Evolutionary conservation across 1,140 invertebrate species (phyloP).

Genomic region (Ostrea edulis): DNA sequence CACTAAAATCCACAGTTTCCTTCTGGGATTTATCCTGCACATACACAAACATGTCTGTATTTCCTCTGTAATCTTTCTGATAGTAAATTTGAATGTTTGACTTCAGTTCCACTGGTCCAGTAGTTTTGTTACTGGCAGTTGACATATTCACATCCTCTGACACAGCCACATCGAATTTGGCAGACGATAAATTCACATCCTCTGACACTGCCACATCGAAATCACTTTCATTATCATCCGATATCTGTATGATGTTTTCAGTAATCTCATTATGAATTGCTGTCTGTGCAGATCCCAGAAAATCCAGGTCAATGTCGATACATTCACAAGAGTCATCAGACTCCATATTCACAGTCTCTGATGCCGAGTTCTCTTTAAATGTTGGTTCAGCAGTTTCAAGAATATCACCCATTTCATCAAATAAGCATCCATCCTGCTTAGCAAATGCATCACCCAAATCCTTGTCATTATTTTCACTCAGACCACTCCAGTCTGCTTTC

Average conservation of each 20-base stretch:
- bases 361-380: background rate
- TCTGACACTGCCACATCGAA: no score
- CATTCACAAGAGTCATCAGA: background rate
- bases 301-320: conserved; percentile 1
- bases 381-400: background rate
- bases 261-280: background rate
- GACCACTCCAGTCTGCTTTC: background rate
- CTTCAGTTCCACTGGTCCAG: background rate
- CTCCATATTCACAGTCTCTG: background rate
- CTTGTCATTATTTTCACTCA: background rate
- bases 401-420: conserved; percentile 9
- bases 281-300: background rate
- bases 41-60: background rate
- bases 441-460: background rate
- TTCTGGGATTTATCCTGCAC: background rate
- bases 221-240: background rate
- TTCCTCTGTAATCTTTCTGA: background rate
- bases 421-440: background rate
- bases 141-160: no score
- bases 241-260: background rate
- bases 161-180: no score
- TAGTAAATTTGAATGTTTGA: background rate
- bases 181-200: no score
- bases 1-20: background rate
- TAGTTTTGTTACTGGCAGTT: no score